Evolutionary conservation across 2,113 vertebrate species (phyloP).

Genomic region (Pelvicachromis taeniatus): DNA sequence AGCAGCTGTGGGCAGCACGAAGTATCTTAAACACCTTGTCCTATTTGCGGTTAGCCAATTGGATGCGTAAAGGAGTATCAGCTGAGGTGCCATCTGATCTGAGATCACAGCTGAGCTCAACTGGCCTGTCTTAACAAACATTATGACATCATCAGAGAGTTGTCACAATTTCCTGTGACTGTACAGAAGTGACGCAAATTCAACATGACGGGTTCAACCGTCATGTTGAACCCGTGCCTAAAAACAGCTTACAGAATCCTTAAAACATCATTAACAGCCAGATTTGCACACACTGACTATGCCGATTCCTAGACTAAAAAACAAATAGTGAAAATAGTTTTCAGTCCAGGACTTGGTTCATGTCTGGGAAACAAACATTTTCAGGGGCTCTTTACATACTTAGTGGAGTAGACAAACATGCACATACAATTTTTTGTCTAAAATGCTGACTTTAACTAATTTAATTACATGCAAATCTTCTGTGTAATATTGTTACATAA

Average conservation of each 20-base stretch:
- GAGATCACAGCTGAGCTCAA: background rate
- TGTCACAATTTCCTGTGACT: background rate
- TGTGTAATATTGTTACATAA: background rate
- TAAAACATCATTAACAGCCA: background rate
- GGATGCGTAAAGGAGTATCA: background rate
- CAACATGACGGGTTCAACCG: background rate
- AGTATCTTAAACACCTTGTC: background rate
- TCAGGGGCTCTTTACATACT: no score
- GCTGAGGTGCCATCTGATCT: background rate
- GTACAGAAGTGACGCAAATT: background rate
- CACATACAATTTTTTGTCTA: background rate
- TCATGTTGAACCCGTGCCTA: background rate
- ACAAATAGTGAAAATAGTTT: no score
- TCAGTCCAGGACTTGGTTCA: no score
- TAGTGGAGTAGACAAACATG: background rate
- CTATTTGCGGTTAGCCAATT: background rate
- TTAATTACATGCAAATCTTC: background rate
- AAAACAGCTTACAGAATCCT: background rate
- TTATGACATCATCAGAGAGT: background rate
- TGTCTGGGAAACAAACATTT: no score
- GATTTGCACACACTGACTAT: no score
- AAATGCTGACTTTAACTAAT: background rate
- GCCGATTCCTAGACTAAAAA: no score
- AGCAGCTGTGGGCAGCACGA: background rate
- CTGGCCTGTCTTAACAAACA: background rate